Evolutionary conservation across 2,113 vertebrate species (phyloP).

Genomic region (Coracopsis vasa): DNA sequence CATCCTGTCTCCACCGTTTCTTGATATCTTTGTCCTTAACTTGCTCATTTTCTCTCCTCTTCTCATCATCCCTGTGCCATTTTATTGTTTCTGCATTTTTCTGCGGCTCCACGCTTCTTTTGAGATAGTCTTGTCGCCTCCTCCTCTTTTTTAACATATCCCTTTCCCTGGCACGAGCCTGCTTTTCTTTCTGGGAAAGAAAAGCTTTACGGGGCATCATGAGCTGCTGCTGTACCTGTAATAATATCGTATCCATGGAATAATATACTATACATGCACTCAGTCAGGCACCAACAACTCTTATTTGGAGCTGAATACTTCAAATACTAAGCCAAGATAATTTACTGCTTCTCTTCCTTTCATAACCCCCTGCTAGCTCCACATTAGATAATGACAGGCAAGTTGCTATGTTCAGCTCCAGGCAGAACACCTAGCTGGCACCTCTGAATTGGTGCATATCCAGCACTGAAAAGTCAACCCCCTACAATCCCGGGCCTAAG

Average conservation of each 20-base stretch:
- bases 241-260: constrained; percentile 57
- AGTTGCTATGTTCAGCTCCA: background rate
- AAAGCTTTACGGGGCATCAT: constrained; percentile 73
- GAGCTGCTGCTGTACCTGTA: constrained; percentile 69
- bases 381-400: background rate
- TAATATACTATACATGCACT: constrained; percentile 21
- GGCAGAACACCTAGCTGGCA: background rate
- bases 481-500: background rate
- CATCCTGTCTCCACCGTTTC: constrained; percentile 70
- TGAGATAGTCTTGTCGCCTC: constrained; percentile 71
- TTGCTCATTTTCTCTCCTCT: constrained; percentile 72
- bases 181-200: constrained; percentile 73
- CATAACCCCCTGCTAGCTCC: background rate
- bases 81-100: constrained; percentile 68
- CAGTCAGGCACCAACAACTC: constrained; percentile 34
- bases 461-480: background rate
- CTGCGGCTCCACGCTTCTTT: constrained; percentile 66
- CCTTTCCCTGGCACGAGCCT: constrained; percentile 70
- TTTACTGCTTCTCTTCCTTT: background rate
- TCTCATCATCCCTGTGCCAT: constrained; percentile 70
- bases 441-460: background rate
- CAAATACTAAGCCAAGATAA: background rate
- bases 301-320: background rate
- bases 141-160: constrained; percentile 72
- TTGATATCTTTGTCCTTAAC: constrained; percentile 71